Conservation (phyloP, 1,140 invertebrate species). For the Philotrypesis tridentata region DNA sequence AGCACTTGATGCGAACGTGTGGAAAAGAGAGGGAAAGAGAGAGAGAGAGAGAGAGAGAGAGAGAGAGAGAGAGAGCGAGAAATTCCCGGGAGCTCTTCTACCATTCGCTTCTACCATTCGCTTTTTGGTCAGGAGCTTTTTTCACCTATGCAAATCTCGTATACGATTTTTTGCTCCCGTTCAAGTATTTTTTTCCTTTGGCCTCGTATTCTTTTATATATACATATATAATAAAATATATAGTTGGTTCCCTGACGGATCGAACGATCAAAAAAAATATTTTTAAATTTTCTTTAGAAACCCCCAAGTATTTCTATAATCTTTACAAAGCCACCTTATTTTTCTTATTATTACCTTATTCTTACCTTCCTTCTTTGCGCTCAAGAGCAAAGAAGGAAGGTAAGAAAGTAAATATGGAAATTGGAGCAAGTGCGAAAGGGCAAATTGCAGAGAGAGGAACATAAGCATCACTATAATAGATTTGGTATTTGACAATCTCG, state of each 20-base stretch:
- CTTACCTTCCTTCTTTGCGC: too few relatives aligned
- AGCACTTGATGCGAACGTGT: background rate
- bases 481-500: constrained; percentile 30
- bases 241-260: too few relatives aligned
- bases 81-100: background rate
- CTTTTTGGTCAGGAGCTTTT: background rate
- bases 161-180: background rate
- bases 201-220: background rate
- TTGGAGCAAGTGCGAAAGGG: too few relatives aligned
- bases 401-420: constrained; percentile 42
- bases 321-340: too few relatives aligned
- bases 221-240: too few relatives aligned
- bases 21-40: constrained; percentile 50
- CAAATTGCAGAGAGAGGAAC: too few relatives aligned
- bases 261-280: too few relatives aligned
- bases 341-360: too few relatives aligned
- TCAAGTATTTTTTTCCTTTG: background rate
- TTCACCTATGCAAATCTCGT: background rate
- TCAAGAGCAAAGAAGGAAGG: too few relatives aligned
- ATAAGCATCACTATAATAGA: constrained; percentile 26
- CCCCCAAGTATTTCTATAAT: too few relatives aligned
- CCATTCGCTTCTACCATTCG: too few relatives aligned
- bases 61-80: constrained; percentile 41
- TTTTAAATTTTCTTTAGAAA: too few relatives aligned
- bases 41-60: constrained; percentile 48